Conservation (phyloP, 64 coral and sea anemone genomes). For the Pocillopora verrucosa region DNA sequence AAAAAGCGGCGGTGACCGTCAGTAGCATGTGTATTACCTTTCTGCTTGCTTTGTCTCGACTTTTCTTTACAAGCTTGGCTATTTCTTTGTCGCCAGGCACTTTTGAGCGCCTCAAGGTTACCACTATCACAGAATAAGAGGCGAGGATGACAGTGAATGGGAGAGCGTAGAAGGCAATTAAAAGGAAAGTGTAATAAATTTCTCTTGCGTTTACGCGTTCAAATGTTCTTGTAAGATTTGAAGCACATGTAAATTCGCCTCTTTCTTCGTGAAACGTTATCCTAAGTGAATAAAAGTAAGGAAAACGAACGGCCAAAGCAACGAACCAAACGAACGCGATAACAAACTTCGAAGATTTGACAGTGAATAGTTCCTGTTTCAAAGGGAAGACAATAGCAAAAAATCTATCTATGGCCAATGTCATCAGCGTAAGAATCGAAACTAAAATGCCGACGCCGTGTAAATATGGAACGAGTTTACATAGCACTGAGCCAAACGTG, state of each 20-base stretch:
- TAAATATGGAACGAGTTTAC: constrained; percentile 48
- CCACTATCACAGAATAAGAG: constrained; percentile 14
- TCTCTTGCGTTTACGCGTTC: constrained; percentile 8
- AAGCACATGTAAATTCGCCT: neutral
- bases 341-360: constrained; percentile 11
- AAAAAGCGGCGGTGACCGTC: constrained; percentile 24
- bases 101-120: neutral
- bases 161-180: constrained; percentile 41
- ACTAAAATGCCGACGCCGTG: constrained; percentile 34
- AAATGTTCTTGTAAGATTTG: constrained; percentile 12
- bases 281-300: constrained; percentile 24
- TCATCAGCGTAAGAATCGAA: constrained; percentile 29
- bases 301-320: constrained; percentile 26
- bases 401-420: constrained; percentile 30
- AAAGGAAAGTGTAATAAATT: constrained; percentile 44
- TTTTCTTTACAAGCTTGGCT: neutral
- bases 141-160: constrained; percentile 35
- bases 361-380: constrained; percentile 12
- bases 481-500: constrained; percentile 21
- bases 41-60: neutral
- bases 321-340: constrained; percentile 35
- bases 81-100: neutral
- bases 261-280: neutral
- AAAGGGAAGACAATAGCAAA: constrained; percentile 30
- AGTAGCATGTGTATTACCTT: constrained; percentile 46